These are phyloP conservation scores for Avahi laniger DNA, from an alignment of 2,797 vertebrate species.

Conservation along the genomic window DNA sequence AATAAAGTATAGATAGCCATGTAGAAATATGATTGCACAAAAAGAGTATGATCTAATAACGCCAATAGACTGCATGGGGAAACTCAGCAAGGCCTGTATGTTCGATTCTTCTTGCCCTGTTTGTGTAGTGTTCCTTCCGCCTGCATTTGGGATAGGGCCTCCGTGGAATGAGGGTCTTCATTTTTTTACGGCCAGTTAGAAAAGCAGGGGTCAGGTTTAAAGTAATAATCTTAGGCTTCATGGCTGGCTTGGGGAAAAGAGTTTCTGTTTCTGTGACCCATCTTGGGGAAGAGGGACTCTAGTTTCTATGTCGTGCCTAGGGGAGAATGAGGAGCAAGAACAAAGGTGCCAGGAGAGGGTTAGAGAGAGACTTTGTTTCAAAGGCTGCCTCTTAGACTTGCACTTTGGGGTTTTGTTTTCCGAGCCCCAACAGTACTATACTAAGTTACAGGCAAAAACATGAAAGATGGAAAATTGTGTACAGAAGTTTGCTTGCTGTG, in stretches of 20 bases:
- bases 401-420: not conserved
- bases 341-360: not conserved
- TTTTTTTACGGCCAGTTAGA: not conserved
- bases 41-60: not conserved
- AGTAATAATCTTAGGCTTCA: not conserved
- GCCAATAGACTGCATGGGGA: not conserved
- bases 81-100: not conserved
- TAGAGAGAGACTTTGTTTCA: not conserved
- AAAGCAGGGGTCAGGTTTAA: not conserved
- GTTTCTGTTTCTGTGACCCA: not conserved
- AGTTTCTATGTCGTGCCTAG: not conserved
- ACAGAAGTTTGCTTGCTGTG: not conserved
- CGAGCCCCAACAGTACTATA: not conserved
- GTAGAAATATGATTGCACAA: not conserved
- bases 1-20: not conserved
- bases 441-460: not conserved
- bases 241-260: not conserved
- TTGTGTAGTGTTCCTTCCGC: not conserved
- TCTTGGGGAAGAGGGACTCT: not conserved
- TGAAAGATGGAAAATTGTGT: rapidly evolving
- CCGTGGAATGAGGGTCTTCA: not conserved
- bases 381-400: not conserved
- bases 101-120: not conserved
- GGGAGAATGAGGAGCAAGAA: too few species aligned
- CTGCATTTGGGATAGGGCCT: not conserved